Percentiles rank a stretch among this genome's conserved stretches.
Evolutionary conservation across 2,797 vertebrate species (phyloP).

Genomic region (Anas capensis): DNA sequence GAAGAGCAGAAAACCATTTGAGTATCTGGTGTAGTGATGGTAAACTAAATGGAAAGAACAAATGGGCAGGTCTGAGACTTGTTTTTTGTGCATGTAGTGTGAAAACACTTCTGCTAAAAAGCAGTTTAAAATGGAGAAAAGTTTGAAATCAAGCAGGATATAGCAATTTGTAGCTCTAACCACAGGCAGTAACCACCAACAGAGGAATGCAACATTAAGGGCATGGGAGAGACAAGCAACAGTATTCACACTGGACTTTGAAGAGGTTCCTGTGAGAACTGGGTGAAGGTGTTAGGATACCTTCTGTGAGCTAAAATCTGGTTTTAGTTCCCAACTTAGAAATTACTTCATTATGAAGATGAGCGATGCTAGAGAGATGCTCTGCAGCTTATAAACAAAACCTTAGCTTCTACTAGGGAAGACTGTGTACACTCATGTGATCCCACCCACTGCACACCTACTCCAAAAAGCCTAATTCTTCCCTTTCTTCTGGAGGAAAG

Average conservation of each 20-base stretch:
- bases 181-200: background rate
- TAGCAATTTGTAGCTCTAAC: background rate
- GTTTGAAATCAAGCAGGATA: background rate
- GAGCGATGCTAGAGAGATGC: background rate
- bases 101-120: background rate
- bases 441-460: background rate
- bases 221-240: background rate
- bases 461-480: background rate
- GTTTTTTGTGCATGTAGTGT: background rate
- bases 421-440: background rate
- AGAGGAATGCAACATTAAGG: background rate
- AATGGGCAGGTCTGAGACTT: background rate
- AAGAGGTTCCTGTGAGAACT: background rate
- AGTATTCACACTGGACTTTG: background rate
- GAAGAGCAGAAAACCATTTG: background rate
- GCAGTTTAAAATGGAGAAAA: background rate
- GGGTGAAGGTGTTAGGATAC: background rate
- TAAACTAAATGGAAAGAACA: background rate
- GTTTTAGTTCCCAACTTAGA: background rate
- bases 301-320: background rate
- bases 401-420: background rate
- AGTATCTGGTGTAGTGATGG: background rate
- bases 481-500: background rate
- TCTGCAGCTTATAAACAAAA: background rate
- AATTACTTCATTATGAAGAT: background rate